phyloP scores from a whole-genome alignment of 2,888 invertebrate species.

The Pyrochroa serraticornis region DNA sequence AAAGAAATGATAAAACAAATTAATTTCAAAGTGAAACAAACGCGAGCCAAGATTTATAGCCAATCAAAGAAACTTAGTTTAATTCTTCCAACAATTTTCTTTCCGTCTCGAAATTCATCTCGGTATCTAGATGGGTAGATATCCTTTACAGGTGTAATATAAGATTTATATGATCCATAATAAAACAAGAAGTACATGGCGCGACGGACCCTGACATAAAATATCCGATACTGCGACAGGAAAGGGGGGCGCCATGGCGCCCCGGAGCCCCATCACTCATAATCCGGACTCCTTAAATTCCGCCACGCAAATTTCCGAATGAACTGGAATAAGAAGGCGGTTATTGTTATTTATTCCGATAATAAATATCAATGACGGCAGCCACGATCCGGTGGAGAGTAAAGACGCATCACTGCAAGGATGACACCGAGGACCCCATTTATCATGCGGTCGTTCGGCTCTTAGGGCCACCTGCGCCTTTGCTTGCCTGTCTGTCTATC shows the following conservation, averaged over 20 bases:
- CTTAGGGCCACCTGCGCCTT: constrained; percentile 46
- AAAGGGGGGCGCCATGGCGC: constrained; percentile 18
- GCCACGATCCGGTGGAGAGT: constrained; percentile 38
- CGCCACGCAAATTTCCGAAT: constrained; percentile 46
- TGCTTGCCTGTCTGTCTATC: constrained; percentile 34
- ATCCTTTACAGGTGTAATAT: constrained; percentile 10
- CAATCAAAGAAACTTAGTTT: no score
- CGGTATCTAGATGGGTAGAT: no score
- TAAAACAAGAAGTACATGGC: constrained; percentile 37
- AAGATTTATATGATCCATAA: constrained; percentile 42
- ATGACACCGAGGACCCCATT: constrained; percentile 46
- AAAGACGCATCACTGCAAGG: constrained; percentile 38
- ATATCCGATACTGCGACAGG: constrained; percentile 26
- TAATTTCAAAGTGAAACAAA: no score
- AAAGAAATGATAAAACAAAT: no score
- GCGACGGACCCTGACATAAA: constrained; percentile 22
- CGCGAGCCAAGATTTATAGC: no score
- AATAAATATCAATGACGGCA: constrained; percentile 56
- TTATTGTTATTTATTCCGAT: constrained; percentile 56
- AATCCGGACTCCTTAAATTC: constrained; percentile 30
- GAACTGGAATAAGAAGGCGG: constrained; percentile 53
- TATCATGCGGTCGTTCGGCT: constrained; percentile 42
- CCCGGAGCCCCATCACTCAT: constrained; percentile 24
- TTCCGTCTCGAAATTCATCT: no score
- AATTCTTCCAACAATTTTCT: no score